Conservation (phyloP, 37 sponge, comb jelly and placozoan species). For the Corticium candelabrum region DNA sequence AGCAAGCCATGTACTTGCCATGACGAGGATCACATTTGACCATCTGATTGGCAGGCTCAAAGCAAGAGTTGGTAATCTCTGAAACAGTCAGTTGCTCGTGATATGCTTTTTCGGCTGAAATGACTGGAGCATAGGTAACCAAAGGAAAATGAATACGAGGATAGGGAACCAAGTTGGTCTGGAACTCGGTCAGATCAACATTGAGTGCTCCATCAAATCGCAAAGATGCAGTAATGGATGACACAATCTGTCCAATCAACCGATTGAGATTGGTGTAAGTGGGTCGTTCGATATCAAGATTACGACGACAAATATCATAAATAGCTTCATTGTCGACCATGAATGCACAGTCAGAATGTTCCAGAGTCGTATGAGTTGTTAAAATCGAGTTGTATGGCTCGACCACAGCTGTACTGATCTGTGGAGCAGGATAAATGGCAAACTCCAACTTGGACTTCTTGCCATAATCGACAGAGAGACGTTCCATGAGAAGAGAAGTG, state of each 20-base stretch:
- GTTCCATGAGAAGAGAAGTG: slow-evolving; percentile 24
- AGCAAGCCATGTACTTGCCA: slow-evolving; percentile 94
- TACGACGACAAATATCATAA: slow-evolving; percentile 33
- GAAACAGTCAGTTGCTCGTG: no score
- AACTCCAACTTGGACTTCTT: slow-evolving; percentile 88
- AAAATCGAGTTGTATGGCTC: slow-evolving; percentile 40
- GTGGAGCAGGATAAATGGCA: slow-evolving; percentile 29
- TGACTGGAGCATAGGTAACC: slow-evolving; percentile 78
- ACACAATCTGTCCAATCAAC: background rate
- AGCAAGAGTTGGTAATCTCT: slow-evolving; percentile 76
- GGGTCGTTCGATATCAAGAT: slow-evolving; percentile 21
- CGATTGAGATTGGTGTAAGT: background rate
- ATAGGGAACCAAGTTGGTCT: slow-evolving; percentile 91
- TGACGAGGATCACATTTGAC: slow-evolving; percentile 89
- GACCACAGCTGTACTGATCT: slow-evolving; percentile 24
- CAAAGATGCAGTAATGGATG: slow-evolving; percentile 63
- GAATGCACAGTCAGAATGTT: slow-evolving; percentile 31
- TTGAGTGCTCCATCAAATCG: slow-evolving; percentile 89
- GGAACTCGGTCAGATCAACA: slow-evolving; percentile 83
- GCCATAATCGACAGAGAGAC: slow-evolving; percentile 33
- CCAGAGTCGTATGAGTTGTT: slow-evolving; percentile 34
- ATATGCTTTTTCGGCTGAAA: slow-evolving; percentile 75
- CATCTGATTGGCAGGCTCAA: slow-evolving; percentile 88
- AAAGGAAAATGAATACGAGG: slow-evolving; percentile 93
- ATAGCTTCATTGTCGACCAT: slow-evolving; percentile 35